Evolutionary conservation across 2,888 invertebrate species (phyloP), one percentile per base, ranked within the genome.

Genomic region (Seladonia tumulorum): DNA sequence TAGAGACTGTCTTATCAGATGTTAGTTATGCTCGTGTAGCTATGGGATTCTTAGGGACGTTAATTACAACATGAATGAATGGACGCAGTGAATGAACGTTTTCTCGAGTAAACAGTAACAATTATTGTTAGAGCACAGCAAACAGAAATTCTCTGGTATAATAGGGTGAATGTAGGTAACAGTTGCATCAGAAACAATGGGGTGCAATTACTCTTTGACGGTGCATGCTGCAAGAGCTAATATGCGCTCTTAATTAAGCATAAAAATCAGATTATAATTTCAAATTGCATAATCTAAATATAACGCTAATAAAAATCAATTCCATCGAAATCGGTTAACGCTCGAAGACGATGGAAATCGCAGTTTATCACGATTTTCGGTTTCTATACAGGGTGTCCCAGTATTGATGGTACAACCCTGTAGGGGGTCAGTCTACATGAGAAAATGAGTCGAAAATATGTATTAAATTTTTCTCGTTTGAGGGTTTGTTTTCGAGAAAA

Each of bases 151-250:
- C n/a, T 57, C 57, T n/a, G 3, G 25, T 57, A 57, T 57, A 57
- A 57, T n/a, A 4, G n/a, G 57, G 12, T 0, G 57, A 57, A 57
- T 12, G 57, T n/a, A n/a, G 57, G 57, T 57, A n/a, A 57, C 57
- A 8, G 57, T 57, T 57, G 25, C n/a, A 57, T 57, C 57, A 57
- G n/a, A n/a, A n/a, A 57, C 57, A n/a, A n/a, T 57, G 57, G 5
- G 57, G n/a, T n/a, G 57, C 57, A 57, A 57, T 57, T 57, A 57
- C 57, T 57, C 57, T 57, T 57, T 57, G 57, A n/a, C 57, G n/a
- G 57, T 57, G n/a, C 57, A 10, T 57, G n/a, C 12, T n/a, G n/a
- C 57, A 1, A n/a, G 57, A 57, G 57, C n/a, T 57, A 25, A 25
- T 57, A 12, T 57, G n/a, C 57, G n/a, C n/a, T 57, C 57, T 12